These are phyloP conservation scores for Equus przewalskii DNA, from an alignment of 2,113 vertebrate genomes.

Conservation along the genomic window DNA sequence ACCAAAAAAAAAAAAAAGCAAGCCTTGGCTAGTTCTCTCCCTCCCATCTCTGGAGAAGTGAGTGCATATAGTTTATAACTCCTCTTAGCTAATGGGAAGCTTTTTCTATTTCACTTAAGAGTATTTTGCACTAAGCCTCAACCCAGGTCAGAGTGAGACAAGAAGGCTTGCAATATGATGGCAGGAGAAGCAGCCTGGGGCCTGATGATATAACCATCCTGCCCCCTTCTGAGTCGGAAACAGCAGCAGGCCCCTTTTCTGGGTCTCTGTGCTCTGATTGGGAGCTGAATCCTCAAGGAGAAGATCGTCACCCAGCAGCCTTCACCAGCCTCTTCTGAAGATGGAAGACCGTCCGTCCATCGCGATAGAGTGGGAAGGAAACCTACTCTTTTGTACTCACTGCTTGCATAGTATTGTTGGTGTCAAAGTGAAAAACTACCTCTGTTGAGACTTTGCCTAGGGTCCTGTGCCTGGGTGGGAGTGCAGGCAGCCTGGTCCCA, in stretches of 20 bases:
- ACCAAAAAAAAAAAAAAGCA: no score
- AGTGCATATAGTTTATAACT: fast-evolving
- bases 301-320: not conserved
- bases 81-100: not conserved
- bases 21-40: not conserved
- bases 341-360: not conserved
- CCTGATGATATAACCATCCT: not conserved
- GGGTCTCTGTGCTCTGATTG: not conserved
- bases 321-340: not conserved
- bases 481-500: not conserved
- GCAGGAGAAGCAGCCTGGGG: not conserved
- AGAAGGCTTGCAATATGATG: fast-evolving
- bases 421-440: constrained; percentile 21
- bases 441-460: not conserved
- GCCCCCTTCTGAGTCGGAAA: not conserved
- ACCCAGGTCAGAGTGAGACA: not conserved
- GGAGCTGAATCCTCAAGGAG: not conserved
- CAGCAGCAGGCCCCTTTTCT: not conserved
- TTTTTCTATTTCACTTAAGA: not conserved
- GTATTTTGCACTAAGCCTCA: not conserved
- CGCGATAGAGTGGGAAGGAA: not conserved
- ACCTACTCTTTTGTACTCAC: not conserved
- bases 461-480: not conserved
- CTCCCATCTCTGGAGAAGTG: not conserved
- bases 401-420: not conserved